Evolutionary conservation across 2,113 vertebrate genomes (phyloP).

Genomic region (Oreochromis tanganicae): DNA sequence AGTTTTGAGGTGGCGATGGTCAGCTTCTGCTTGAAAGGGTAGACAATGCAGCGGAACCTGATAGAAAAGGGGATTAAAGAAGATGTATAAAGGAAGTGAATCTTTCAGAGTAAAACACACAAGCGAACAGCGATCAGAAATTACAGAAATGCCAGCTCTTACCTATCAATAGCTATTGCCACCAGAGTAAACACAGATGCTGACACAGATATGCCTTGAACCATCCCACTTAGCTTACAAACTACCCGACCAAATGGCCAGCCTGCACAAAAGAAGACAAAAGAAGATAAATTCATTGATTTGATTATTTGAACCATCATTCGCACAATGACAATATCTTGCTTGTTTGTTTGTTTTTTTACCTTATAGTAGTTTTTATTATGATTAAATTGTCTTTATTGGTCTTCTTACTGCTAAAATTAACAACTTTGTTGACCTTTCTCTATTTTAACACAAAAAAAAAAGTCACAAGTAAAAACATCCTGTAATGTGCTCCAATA

Average conservation of each 20-base stretch:
- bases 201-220: conserved; percentile 87
- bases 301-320: not conserved
- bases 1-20: conserved; percentile 71
- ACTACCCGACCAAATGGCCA: conserved; percentile 87
- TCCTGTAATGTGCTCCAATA: not conserved
- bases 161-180: conserved; percentile 88
- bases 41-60: conserved; percentile 86
- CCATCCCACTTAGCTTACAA: conserved; percentile 86
- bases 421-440: not conserved
- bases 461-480: not conserved
- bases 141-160: not conserved
- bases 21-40: conserved; percentile 89
- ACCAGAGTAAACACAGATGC: conserved; percentile 90
- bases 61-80: not conserved
- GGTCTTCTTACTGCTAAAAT: not conserved
- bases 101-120: not conserved
- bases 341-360: not conserved
- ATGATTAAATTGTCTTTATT: not conserved
- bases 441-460: not conserved
- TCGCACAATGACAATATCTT: not conserved
- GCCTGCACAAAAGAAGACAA: conserved; percentile 60
- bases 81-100: not conserved
- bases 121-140: not conserved
- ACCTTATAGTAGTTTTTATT: not conserved
- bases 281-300: not conserved